A percentile compares a stretch with the other conserved stretches of the same genome.
phyloP scores from a whole-genome alignment of 2,888 invertebrate species.

The Trissoscelio sp. region DNA sequence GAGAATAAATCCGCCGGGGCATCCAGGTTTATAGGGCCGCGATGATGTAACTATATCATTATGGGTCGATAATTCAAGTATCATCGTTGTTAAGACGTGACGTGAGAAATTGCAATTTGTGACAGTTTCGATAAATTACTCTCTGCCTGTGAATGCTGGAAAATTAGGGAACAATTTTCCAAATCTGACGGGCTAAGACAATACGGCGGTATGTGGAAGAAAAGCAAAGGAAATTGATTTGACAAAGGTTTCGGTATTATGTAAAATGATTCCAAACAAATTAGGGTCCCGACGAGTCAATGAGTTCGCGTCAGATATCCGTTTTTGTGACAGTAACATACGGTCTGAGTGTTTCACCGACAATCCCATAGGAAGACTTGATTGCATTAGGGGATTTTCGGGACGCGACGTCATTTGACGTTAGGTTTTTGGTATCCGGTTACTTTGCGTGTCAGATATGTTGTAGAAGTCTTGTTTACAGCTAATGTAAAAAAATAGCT shows the following conservation, averaged over 20 bases:
- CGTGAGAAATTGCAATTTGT: constrained; percentile 20
- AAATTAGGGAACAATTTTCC: constrained; percentile 31
- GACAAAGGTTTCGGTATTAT: too few relatives aligned
- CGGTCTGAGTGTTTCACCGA: constrained; percentile 10
- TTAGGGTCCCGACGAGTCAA: constrained; percentile 2
- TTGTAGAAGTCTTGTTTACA: too few relatives aligned
- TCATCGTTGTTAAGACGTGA: constrained; percentile 42
- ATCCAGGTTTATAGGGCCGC: constrained; percentile 14
- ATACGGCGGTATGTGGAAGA: neutral
- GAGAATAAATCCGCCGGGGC: constrained; percentile 74
- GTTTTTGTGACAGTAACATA: constrained; percentile 7
- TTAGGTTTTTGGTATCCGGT: constrained; percentile 70
- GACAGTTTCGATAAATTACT: constrained; percentile 24
- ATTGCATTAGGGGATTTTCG: constrained; percentile 23
- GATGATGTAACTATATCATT: constrained; percentile 61
- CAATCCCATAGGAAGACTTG: constrained; percentile 40
- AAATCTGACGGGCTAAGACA: constrained; percentile 12
- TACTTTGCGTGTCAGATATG: constrained; percentile 70
- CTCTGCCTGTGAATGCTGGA: neutral
- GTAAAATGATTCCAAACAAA: constrained; percentile 18
- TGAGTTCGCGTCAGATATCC: neutral
- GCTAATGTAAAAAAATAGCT: too few relatives aligned
- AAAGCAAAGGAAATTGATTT: too few relatives aligned
- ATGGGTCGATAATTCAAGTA: constrained; percentile 54
- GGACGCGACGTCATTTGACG: constrained; percentile 39